These are phyloP conservation scores for Drosophila mimetica DNA, from an alignment of 2,888 invertebrate genomes.

Conservation along the genomic window DNA sequence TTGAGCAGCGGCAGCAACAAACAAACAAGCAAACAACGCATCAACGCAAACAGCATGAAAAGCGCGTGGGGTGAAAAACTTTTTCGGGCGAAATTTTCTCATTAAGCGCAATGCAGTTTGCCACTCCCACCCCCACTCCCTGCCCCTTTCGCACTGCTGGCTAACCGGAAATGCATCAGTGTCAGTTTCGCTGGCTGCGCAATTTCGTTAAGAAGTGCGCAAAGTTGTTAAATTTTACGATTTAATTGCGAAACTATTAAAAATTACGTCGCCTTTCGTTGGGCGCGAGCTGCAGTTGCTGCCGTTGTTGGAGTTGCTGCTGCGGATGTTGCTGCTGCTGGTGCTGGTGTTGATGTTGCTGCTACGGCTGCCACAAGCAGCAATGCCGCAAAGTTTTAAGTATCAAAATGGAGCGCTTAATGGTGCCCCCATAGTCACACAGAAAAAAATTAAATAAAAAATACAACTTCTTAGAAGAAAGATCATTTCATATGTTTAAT, in stretches of 20 bases:
- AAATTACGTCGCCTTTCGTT: constrained; percentile 72
- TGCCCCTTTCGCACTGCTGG: constrained; percentile 18
- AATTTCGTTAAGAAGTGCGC: constrained; percentile 79
- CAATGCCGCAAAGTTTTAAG: constrained; percentile 72
- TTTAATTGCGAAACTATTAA: constrained; percentile 81
- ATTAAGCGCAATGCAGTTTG: constrained; percentile 46
- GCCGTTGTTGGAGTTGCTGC: constrained; percentile 16
- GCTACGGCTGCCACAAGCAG: constrained; percentile 39
- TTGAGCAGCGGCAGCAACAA: constrained; percentile 28
- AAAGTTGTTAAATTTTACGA: constrained; percentile 81
- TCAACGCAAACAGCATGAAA: constrained; percentile 43
- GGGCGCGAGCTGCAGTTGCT: constrained; percentile 42
- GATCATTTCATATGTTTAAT: too few species aligned
- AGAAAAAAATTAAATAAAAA: neutral
- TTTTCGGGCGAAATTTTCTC: constrained; percentile 49
- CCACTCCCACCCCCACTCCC: constrained; percentile 1
- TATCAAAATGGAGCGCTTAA: constrained; percentile 76
- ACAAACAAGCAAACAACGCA: constrained; percentile 31
- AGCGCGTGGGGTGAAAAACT: constrained; percentile 51
- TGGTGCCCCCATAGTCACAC: constrained; percentile 61
- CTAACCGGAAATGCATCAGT: constrained; percentile 76
- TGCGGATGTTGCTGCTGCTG: constrained; percentile 24
- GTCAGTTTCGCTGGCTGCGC: constrained; percentile 68
- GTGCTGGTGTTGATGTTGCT: constrained; percentile 22
- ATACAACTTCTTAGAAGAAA: neutral